A percentile compares a stretch with the other conserved stretches of the same genome.
Conservation (phyloP, 2,797 vertebrate species). For the Lycodopsis pacificus region DNA sequence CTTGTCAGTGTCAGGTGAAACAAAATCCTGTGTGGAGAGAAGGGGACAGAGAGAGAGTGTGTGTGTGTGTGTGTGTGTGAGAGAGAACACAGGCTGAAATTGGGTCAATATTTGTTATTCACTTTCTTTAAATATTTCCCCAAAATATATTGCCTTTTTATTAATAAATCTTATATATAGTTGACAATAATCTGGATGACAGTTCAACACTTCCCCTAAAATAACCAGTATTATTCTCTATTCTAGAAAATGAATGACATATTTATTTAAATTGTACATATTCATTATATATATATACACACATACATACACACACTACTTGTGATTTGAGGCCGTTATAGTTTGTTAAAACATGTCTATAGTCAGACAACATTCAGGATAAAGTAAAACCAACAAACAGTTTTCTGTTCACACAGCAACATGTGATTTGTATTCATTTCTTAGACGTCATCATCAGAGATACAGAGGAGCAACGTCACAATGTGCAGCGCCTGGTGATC, state of each 20-base stretch:
- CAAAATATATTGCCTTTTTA: background rate
- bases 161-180: background rate
- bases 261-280: background rate
- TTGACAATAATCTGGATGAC: background rate
- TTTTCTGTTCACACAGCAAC: conserved; percentile 67
- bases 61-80: too few species aligned
- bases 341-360: background rate
- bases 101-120: too few species aligned
- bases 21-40: too few species aligned
- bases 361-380: background rate
- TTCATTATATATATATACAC: background rate
- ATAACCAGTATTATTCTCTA: background rate
- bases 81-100: too few species aligned
- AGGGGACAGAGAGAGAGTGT: too few species aligned
- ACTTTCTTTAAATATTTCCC: background rate
- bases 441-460: conserved; percentile 54
- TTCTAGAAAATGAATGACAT: background rate
- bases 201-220: background rate
- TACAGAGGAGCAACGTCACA: conserved; percentile 30
- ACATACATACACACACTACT: too few species aligned
- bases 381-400: conserved; percentile 21
- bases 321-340: background rate
- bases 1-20: too few species aligned
- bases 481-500: conserved; percentile 49
- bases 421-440: conserved; percentile 70